A percentile compares a stretch with the other conserved stretches of the same genome.
These are phyloP conservation scores for Paratrypauchen microcephalus DNA, from an alignment of 2,797 vertebrate genomes.

Conservation along the genomic window DNA sequence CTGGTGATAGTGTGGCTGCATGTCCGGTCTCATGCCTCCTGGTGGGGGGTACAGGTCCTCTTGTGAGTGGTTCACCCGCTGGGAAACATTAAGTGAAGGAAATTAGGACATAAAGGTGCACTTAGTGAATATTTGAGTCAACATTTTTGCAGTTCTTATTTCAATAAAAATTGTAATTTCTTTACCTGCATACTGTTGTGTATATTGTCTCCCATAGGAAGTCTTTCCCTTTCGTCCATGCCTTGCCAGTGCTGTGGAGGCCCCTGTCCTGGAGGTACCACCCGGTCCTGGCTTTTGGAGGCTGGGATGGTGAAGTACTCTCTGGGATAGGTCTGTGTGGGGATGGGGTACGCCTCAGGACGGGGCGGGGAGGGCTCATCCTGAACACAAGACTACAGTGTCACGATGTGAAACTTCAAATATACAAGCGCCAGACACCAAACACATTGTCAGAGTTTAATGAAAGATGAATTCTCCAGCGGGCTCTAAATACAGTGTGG, in stretches of 20 bases:
- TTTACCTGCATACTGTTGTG: conserved; percentile 87
- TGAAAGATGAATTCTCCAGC: conserved; percentile 24
- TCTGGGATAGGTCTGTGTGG: conserved; percentile 93
- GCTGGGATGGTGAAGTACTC: conserved; percentile 98
- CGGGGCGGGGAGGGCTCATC: conserved; percentile 85
- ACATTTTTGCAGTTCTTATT: neutral
- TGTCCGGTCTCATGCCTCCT: conserved; percentile 68
- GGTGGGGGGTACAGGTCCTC: conserved; percentile 85
- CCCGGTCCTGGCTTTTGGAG: conserved; percentile 90
- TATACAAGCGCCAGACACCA: conserved; percentile 4
- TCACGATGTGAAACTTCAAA: neutral
- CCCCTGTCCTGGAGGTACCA: conserved; percentile 61
- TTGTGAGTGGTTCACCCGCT: conserved; percentile 88
- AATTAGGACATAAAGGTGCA: neutral
- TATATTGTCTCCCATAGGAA: conserved; percentile 79
- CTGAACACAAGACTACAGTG: conserved; percentile 59
- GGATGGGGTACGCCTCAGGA: conserved; percentile 96
- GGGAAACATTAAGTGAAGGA: neutral
- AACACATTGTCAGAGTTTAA: neutral
- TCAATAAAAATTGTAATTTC: neutral
- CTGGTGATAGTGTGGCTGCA: conserved; percentile 74
- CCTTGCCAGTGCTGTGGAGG: conserved; percentile 83
- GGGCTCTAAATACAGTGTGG: conserved; percentile 5
- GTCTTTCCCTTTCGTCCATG: conserved; percentile 82
- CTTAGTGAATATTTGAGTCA: neutral